phyloP scores from a whole-genome alignment of 2,113 vertebrate species.

The Sturnira hondurensis region DNA sequence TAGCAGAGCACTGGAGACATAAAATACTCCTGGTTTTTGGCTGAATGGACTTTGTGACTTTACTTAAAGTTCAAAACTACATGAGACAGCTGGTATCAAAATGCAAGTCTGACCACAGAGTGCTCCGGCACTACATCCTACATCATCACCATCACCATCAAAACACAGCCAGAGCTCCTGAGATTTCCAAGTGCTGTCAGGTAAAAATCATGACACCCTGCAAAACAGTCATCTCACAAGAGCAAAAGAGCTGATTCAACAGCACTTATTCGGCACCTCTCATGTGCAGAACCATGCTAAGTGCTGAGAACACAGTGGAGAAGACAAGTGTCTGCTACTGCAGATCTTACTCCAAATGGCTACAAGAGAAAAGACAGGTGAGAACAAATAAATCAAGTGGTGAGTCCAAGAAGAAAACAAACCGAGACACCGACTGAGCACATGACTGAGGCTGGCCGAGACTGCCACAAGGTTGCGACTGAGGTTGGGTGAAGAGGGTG shows the following conservation, averaged over 20 bases:
- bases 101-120: not conserved
- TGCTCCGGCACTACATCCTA: not conserved
- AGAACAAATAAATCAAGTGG: too few relatives aligned
- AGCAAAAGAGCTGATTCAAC: not conserved
- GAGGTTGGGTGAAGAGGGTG: too few relatives aligned
- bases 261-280: too few relatives aligned
- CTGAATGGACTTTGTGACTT: not conserved
- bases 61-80: not conserved
- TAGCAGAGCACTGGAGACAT: not conserved
- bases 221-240: not conserved
- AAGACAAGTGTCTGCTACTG: too few relatives aligned
- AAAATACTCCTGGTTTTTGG: not conserved
- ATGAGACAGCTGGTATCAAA: not conserved
- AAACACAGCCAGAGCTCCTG: not conserved
- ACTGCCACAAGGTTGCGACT: too few relatives aligned
- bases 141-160: not conserved
- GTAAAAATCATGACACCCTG: not conserved
- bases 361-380: too few relatives aligned
- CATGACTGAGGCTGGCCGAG: too few relatives aligned
- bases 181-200: not conserved
- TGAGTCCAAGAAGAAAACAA: too few relatives aligned
- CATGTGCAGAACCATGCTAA: too few relatives aligned
- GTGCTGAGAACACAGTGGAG: too few relatives aligned
- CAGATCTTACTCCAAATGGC: too few relatives aligned
- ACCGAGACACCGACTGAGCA: too few relatives aligned